Percentiles rank a stretch among this genome's conserved stretches.
phyloP scores from a whole-genome alignment of 2,888 invertebrate species.

The Minunthozetes semirufus region DNA sequence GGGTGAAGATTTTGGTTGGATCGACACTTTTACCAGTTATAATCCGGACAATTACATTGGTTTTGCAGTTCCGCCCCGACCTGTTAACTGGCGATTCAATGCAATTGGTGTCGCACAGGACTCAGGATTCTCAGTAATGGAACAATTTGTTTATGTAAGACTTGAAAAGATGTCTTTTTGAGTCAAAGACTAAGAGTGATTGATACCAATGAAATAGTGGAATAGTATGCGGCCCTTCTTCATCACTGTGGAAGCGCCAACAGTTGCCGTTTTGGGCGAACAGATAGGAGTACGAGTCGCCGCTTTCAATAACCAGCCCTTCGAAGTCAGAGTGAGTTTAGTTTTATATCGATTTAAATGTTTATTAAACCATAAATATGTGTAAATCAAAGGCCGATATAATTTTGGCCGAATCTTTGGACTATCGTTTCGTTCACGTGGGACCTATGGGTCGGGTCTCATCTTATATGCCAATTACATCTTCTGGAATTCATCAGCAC shows the following conservation, averaged over 20 bases:
- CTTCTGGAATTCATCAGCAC: slow-evolving; percentile 54
- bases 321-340: slow-evolving; percentile 42
- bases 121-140: slow-evolving; percentile 53
- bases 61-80: slow-evolving; percentile 47
- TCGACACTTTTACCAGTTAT: slow-evolving; percentile 41
- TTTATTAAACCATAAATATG: background rate
- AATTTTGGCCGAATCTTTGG: slow-evolving; percentile 51
- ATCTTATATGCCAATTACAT: slow-evolving; percentile 51
- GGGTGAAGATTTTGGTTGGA: slow-evolving; percentile 50
- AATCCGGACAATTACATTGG: slow-evolving; percentile 49
- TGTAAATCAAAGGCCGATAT: slow-evolving; percentile 44
- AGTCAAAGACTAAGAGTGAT: background rate
- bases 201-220: slow-evolving; percentile 45
- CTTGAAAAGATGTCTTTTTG: background rate
- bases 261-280: slow-evolving; percentile 52
- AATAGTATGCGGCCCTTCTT: slow-evolving; percentile 52
- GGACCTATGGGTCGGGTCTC: slow-evolving; percentile 52
- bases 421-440: slow-evolving; percentile 54
- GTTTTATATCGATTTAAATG: background rate
- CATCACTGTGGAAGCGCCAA: slow-evolving; percentile 53
- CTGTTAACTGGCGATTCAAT: slow-evolving; percentile 53
- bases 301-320: slow-evolving; percentile 50
- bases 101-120: slow-evolving; percentile 53
- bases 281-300: slow-evolving; percentile 51
- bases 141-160: slow-evolving; percentile 50